Conservation (phyloP, 2,113 vertebrate species). For the Ammodytes dubius region DNA sequence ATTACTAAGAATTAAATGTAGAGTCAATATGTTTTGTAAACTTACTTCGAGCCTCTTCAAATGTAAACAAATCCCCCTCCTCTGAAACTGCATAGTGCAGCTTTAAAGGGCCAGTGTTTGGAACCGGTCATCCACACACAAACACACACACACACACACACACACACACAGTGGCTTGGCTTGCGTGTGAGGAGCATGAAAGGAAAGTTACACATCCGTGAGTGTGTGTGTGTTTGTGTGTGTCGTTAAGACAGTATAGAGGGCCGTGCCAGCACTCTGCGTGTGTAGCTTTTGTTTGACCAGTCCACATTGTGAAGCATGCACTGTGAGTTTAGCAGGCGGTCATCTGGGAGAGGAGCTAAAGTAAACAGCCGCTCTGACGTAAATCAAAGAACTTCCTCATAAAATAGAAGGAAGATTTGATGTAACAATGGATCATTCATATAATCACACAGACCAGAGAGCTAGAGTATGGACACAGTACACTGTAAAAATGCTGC, state of each 20-base stretch:
- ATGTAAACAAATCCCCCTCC: no score
- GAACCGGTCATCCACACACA: conserved; percentile 35
- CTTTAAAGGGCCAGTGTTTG: conserved; percentile 60
- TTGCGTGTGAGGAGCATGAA: conserved; percentile 43
- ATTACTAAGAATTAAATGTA: no score
- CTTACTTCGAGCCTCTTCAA: no score
- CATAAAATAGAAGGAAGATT: neutral
- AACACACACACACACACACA: conserved; percentile 21
- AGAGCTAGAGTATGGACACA: no score
- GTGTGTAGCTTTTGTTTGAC: conserved; percentile 51
- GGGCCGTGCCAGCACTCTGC: neutral
- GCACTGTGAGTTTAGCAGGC: conserved; percentile 10
- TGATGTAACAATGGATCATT: neutral
- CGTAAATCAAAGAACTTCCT: conserved; percentile 28
- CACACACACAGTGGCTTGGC: conserved; percentile 4
- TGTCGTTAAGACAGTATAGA: neutral
- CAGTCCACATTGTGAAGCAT: conserved; percentile 42
- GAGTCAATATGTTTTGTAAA: no score
- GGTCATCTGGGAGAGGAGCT: conserved; percentile 13
- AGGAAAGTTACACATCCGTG: conserved; percentile 75
- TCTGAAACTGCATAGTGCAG: no score
- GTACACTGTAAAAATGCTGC: neutral
- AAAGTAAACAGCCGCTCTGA: conserved; percentile 54
- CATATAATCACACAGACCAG: no score
- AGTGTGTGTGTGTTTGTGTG: conserved; percentile 30